Evolutionary conservation across 2,113 vertebrate genomes (phyloP).

Genomic region (Cyphomyrus plagiostoma): DNA sequence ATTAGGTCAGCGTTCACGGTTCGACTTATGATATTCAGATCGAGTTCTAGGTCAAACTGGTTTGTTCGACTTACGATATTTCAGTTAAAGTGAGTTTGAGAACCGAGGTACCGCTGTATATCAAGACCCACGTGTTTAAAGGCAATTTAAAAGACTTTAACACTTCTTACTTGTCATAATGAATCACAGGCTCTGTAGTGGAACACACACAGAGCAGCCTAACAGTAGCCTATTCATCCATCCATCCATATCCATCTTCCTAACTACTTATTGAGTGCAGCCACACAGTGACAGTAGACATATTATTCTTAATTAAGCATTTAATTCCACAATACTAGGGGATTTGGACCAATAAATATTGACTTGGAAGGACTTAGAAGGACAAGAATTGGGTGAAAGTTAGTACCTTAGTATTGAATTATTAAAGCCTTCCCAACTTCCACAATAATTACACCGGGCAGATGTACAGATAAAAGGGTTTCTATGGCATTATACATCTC

Average conservation of each 20-base stretch:
- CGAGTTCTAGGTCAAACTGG: too few species aligned
- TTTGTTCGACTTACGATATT: too few species aligned
- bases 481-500: neutral
- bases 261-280: neutral
- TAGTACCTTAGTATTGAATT: neutral
- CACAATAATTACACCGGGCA: neutral
- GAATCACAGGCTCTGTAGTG: neutral
- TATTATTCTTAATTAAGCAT: neutral
- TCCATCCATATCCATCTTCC: neutral
- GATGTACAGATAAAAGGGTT: neutral
- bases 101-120: neutral
- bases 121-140: neutral
- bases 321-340: neutral
- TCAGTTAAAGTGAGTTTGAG: too few species aligned
- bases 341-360: neutral
- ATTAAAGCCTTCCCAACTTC: neutral
- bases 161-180: neutral
- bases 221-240: neutral
- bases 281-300: neutral
- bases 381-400: neutral
- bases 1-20: too few species aligned
- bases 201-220: neutral
- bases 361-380: neutral
- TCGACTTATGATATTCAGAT: too few species aligned
- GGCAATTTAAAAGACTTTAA: neutral